Evolutionary conservation across 1,140 invertebrate genomes (phyloP).

Genomic region (Drosophila fuyamai): DNA sequence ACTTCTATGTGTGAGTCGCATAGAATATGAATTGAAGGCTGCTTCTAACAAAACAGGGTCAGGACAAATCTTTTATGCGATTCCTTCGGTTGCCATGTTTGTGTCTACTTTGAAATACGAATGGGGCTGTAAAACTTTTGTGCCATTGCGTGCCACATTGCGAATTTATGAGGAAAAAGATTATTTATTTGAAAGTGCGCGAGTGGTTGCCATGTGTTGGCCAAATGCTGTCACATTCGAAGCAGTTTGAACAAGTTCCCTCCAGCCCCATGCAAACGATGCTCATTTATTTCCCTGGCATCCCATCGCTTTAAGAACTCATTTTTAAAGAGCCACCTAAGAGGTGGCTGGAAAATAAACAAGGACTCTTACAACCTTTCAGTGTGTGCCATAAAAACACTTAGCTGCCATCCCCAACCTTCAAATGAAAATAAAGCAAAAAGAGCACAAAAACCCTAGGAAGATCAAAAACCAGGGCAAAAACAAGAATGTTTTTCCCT

Average conservation of each 20-base stretch:
- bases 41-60: slow-evolving; percentile 23
- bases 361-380: slow-evolving; percentile 10
- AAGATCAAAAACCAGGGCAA: slow-evolving; percentile 50
- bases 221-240: slow-evolving; percentile 48
- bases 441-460: slow-evolving; percentile 37
- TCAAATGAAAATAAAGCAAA: slow-evolving; percentile 12
- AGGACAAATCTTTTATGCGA: slow-evolving; percentile 77
- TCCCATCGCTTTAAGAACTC: slow-evolving; percentile 14
- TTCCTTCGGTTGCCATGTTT: slow-evolving; percentile 59
- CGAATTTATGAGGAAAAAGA: slow-evolving; percentile 80
- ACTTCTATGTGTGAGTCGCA: slow-evolving; percentile 14
- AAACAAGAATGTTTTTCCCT: slow-evolving; percentile 44
- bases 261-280: slow-evolving; percentile 12
- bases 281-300: slow-evolving; percentile 26
- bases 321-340: slow-evolving; percentile 9
- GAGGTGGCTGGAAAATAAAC: not conserved
- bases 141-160: slow-evolving; percentile 51
- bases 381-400: slow-evolving; percentile 62
- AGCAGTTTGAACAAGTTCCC: slow-evolving; percentile 29
- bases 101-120: slow-evolving; percentile 28
- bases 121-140: slow-evolving; percentile 69
- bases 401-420: slow-evolving; percentile 35
- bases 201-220: slow-evolving; percentile 46
- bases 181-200: slow-evolving; percentile 71
- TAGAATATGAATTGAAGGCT: slow-evolving; percentile 57